Conservation (phyloP, 2,888 invertebrate genomes). For the Tuberolachnus salignus region DNA sequence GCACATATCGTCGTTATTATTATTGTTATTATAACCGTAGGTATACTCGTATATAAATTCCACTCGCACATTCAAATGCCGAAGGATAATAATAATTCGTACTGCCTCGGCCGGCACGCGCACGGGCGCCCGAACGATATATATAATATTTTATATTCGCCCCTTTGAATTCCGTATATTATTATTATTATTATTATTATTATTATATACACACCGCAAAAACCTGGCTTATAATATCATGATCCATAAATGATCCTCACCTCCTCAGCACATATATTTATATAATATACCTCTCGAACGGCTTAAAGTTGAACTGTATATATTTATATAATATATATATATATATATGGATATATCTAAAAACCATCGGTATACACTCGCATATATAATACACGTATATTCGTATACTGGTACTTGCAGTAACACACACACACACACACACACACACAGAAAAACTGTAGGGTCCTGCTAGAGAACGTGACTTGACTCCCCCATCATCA, state of each 20-base stretch:
- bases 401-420: neutral
- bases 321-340: too few relatives aligned
- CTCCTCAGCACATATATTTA: too few relatives aligned
- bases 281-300: constrained; percentile 9
- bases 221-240: constrained; percentile 43
- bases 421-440: neutral
- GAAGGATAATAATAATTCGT: constrained; percentile 43
- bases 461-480: constrained; percentile 39
- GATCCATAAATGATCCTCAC: too few relatives aligned
- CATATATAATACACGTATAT: neutral
- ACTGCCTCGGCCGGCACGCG: neutral
- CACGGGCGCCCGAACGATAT: neutral
- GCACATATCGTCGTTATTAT: too few relatives aligned
- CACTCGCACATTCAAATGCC: constrained; percentile 42
- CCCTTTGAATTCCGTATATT: too few relatives aligned
- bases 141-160: too few relatives aligned
- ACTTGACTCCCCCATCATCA: constrained; percentile 32
- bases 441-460: neutral
- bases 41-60: constrained; percentile 6
- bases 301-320: constrained; percentile 29
- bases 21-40: constrained; percentile 2
- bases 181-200: too few relatives aligned
- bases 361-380: constrained; percentile 29
- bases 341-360: constrained; percentile 29
- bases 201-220: constrained; percentile 4